Evolutionary conservation across 2,797 vertebrate species (phyloP), one percentile per base, ranked within the genome.

Genomic region (Neosalanx taihuensis): DNA sequence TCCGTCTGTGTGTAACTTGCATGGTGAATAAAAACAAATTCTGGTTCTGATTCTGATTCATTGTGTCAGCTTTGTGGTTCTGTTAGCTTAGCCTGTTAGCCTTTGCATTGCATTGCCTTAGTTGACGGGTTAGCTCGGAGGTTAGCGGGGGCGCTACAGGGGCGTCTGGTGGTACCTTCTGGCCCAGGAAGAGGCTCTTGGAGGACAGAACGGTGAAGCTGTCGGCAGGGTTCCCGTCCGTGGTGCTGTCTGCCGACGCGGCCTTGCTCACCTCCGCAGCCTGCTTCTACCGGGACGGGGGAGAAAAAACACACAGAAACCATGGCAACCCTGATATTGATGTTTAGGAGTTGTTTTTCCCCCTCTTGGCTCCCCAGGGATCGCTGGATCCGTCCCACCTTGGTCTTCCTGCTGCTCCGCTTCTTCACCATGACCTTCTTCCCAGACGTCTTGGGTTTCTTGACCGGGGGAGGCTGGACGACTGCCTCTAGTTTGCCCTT

Each of bases 101-200:
- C 26, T 46, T 46, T 46, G 41, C 41, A 41, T 12, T 12, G 37
- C 37, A 13, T 46, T 13, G 13, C 9, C 41, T 13, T 12, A 46
- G 41, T 12, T 46, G 3, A 46, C 3, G 41, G 13, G 41, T 46
- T 46, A 46, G 41, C 41, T 46, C 10, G 7, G 41, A 12, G 41
- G 10, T 56, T n/a, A 6, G 20, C 6, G 33, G 9, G 17, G 46
- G 33, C 56, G 51, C 10, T 31, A 12, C 9, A 5, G 37, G 15
- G 31, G 33, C 33, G 26, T 37, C 41, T 12, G 41, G 10, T 9
- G 15, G 84, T 94, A 99, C 97, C 97, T 99, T 99, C 83, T 99
- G 97, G 83, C 97, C 97, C 72, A 99, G 94, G 83, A 99, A 99
- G 73, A 99, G 95, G 82, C 95, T 99, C 92, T 98, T 99, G 73